Evolutionary conservation across 2,888 invertebrate genomes (phyloP), one percentile per base, ranked within the genome.

Genomic region (Icerya purchasi): DNA sequence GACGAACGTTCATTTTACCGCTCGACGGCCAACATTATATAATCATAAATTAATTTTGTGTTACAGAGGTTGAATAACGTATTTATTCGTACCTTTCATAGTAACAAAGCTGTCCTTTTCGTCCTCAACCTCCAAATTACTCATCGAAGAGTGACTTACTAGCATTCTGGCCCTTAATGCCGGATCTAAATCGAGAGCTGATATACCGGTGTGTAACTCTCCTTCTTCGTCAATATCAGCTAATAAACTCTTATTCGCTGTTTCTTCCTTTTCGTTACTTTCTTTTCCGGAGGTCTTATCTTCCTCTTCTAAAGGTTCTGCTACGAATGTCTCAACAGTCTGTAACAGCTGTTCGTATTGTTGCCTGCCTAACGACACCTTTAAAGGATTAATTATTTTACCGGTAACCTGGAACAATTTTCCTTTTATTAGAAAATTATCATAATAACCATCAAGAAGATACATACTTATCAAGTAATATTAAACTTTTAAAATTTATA

Each of bases 301-400:
- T 5, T 36, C 36, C 5, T 36, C 14, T 36, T 36, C 36, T 5
- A 14, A 36, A 8, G 36, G 14, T 36, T 36, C 53, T 53, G 53
- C 50, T 49, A 57, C 50, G 3, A 57, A 50, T 54, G 56, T 67
- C 53, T 76, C 72, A 22, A 77, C 66, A 0, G 87, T 85, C 66
- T 87, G 86, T 62, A 91, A 72, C 53, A 94, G 74, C 72, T 93
- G 93, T 69, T 90, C 87, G 71, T 92, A 94, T 70, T 93, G 92
- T 58, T 80, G 79, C 56, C 90, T 82, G 0, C 86, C 83, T 55
- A 94, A 74, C 0, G 88, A 87, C 49, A 94, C 80, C 72, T 89
- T 87, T 58, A 94, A 73, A 0, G 86, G 84, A 57, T 85, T 86
- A 50, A 90, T 83, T 19, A 93, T 84, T 64, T 78, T 79, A 23